These are phyloP conservation scores for Amphiprion clarkii DNA, from an alignment of 2,797 vertebrate genomes.

Conservation along the genomic window DNA sequence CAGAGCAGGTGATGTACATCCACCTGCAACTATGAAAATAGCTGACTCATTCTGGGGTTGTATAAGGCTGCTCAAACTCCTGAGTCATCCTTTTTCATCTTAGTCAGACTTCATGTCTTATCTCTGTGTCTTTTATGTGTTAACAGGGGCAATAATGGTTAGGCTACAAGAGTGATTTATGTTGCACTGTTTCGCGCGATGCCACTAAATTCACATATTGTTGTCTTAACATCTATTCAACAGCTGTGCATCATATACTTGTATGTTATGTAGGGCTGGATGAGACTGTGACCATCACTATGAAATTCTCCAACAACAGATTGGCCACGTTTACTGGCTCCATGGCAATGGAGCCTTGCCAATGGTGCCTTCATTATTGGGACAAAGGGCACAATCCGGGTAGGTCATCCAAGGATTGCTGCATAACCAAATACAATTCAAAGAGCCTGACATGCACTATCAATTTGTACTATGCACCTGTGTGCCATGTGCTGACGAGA, in stretches of 20 bases:
- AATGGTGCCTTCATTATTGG: constrained; percentile 85
- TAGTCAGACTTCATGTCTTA: too few relatives aligned
- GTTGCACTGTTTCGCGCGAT: not conserved
- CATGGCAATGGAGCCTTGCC: constrained; percentile 66
- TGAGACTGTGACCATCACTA: constrained; percentile 83
- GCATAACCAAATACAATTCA: not conserved
- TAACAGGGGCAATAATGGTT: constrained; percentile 17
- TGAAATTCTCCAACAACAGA: constrained; percentile 87
- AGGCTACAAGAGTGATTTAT: not conserved
- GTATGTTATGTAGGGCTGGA: constrained; percentile 83
- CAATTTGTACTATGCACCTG: too few relatives aligned
- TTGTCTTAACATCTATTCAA: not conserved
- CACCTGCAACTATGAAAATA: too few relatives aligned
- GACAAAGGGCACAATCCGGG: constrained; percentile 86
- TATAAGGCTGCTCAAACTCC: too few relatives aligned
- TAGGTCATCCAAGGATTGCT: constrained; percentile 42
- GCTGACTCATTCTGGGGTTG: too few relatives aligned
- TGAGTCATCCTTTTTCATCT: too few relatives aligned
- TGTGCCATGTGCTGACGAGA: too few relatives aligned
- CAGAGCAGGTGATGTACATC: too few relatives aligned
- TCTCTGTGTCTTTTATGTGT: not conserved
- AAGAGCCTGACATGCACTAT: not conserved
- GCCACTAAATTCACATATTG: not conserved
- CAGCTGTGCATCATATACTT: too few relatives aligned
- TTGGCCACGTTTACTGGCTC: constrained; percentile 86